Conservation (phyloP, 1,140 invertebrate species). For the Cydia fagiglandana region DNA sequence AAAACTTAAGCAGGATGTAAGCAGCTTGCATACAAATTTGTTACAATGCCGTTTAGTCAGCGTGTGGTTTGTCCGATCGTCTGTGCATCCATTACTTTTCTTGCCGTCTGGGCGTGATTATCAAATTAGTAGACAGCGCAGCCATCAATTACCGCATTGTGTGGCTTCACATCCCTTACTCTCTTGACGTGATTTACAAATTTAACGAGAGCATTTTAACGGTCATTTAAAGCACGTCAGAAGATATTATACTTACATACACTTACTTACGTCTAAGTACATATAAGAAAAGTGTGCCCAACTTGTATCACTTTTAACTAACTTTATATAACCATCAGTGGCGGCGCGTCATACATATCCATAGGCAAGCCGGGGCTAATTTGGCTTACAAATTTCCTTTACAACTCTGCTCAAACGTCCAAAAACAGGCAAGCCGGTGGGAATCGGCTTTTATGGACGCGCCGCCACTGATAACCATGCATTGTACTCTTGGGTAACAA, state of each 20-base stretch:
- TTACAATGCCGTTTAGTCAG: conserved; percentile 1
- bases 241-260: neutral
- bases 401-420: too few relatives aligned
- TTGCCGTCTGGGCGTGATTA: conserved; percentile 10
- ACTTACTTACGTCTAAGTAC: neutral
- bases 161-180: conserved; percentile 6
- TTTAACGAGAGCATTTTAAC: conserved; percentile 7
- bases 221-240: neutral
- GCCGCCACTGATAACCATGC: too few relatives aligned
- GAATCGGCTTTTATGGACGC: too few relatives aligned
- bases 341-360: too few relatives aligned
- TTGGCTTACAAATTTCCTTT: too few relatives aligned
- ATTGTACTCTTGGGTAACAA: too few relatives aligned
- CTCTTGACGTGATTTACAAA: conserved; percentile 18
- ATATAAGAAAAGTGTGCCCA: neutral
- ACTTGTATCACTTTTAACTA: neutral
- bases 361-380: too few relatives aligned
- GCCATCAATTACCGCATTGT: conserved; percentile 26
- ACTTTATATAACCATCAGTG: too few relatives aligned
- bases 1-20: neutral
- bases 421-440: too few relatives aligned
- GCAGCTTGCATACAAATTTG: conserved; percentile 24
- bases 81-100: conserved; percentile 4
- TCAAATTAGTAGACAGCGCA: conserved; percentile 12
- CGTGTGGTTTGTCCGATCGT: neutral